These are phyloP conservation scores for Mythimna loreyi DNA, from an alignment of 2,888 invertebrate genomes.

Conservation along the genomic window DNA sequence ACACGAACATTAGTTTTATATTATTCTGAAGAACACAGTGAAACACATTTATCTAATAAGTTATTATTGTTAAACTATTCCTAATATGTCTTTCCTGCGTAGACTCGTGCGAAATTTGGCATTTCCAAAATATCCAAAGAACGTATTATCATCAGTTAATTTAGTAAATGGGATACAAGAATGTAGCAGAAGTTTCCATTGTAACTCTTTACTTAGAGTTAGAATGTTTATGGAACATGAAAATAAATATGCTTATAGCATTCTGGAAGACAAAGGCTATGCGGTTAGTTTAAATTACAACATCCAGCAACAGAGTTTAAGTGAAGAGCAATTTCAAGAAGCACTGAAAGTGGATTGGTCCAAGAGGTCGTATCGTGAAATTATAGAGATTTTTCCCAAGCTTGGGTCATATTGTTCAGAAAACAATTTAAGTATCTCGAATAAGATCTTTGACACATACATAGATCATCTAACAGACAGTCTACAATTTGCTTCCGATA, in stretches of 20 bases:
- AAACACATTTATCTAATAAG: not conserved
- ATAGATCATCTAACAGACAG: slow-evolving; percentile 87
- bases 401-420: slow-evolving; percentile 78
- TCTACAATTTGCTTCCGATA: slow-evolving; percentile 89
- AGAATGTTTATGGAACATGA: slow-evolving; percentile 85
- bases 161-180: slow-evolving; percentile 54
- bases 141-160: slow-evolving; percentile 23
- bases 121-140: slow-evolving; percentile 48
- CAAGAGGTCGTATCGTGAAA: slow-evolving; percentile 69
- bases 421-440: slow-evolving; percentile 79
- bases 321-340: slow-evolving; percentile 71
- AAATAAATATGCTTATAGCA: slow-evolving; percentile 81
- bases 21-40: too few relatives aligned
- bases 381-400: slow-evolving; percentile 77
- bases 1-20: too few relatives aligned
- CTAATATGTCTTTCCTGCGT: slow-evolving; percentile 60
- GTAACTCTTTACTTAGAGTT: slow-evolving; percentile 63
- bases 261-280: slow-evolving; percentile 83
- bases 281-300: slow-evolving; percentile 66
- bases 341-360: slow-evolving; percentile 75
- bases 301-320: slow-evolving; percentile 44
- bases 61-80: not conserved
- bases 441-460: slow-evolving; percentile 81
- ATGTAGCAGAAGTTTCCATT: slow-evolving; percentile 68
- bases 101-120: slow-evolving; percentile 62